Percentiles rank a stretch among this genome's conserved stretches.
These are phyloP conservation scores for Pristionchus fissidentatus DNA, from an alignment of 2,888 invertebrate genomes.

Conservation along the genomic window DNA sequence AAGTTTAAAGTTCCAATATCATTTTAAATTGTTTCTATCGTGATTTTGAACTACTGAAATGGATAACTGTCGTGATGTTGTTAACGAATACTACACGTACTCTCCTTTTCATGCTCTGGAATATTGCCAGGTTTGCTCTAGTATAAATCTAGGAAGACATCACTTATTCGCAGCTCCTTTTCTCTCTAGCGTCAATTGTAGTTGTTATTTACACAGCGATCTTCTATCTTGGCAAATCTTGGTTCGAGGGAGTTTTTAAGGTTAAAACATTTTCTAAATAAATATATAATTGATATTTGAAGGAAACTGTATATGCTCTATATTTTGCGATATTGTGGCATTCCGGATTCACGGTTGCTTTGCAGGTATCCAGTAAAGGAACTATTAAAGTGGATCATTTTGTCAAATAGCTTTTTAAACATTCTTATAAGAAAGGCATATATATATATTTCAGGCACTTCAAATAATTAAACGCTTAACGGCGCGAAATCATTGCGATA, in stretches of 20 bases:
- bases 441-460: not conserved
- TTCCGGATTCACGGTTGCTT: not conserved
- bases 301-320: not conserved
- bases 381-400: too few relatives aligned
- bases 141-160: not conserved
- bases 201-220: not conserved
- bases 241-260: conserved; percentile 8
- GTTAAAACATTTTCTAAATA: not conserved
- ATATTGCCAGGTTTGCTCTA: not conserved
- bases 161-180: not conserved
- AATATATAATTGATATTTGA: not conserved
- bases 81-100: not conserved
- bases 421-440: too few relatives aligned
- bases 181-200: not conserved
- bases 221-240: not conserved
- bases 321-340: not conserved
- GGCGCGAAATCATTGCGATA: not conserved
- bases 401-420: too few relatives aligned
- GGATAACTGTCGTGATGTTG: not conserved
- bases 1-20: too few relatives aligned
- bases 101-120: not conserved
- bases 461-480: not conserved
- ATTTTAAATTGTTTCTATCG: too few relatives aligned
- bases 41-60: too few relatives aligned
- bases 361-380: not conserved